Evolutionary conservation across 2,113 vertebrate genomes (phyloP).

Genomic region (Barbus barbus): DNA sequence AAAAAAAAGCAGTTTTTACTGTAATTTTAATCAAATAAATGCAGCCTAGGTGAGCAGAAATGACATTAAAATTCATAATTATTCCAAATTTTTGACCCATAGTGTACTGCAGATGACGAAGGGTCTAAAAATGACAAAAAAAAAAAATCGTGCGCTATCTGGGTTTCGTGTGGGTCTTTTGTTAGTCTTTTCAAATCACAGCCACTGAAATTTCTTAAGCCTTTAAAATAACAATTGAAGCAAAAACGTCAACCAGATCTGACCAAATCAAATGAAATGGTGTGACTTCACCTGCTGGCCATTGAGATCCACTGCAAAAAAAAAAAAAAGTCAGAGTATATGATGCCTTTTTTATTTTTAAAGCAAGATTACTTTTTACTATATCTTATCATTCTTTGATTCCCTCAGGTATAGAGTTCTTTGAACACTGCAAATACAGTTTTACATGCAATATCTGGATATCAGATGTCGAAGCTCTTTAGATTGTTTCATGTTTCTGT

Average conservation of each 20-base stretch:
- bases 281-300: conserved; percentile 29
- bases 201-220: background rate
- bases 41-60: too few species aligned
- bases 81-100: background rate
- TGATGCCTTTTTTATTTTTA: conserved; percentile 18
- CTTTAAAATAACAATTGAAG: conserved; percentile 28
- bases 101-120: background rate
- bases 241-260: background rate
- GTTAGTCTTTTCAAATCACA: conserved; percentile 34
- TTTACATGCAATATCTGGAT: conserved; percentile 58
- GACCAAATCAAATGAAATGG: conserved; percentile 18
- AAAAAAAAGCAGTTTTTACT: too few species aligned
- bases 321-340: background rate
- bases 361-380: conserved; percentile 41
- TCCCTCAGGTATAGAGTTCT: conserved; percentile 57
- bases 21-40: too few species aligned
- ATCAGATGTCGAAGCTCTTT: conserved; percentile 36
- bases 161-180: conserved; percentile 22
- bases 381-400: conserved; percentile 4
- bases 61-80: background rate
- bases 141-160: background rate
- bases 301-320: conserved; percentile 15
- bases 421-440: conserved; percentile 63
- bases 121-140: background rate
- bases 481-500: conserved; percentile 34